Percentiles rank a stretch among this genome's conserved stretches.
Evolutionary conservation across 2,113 vertebrate genomes (phyloP).

Genomic region (Sebastes fasciatus): DNA sequence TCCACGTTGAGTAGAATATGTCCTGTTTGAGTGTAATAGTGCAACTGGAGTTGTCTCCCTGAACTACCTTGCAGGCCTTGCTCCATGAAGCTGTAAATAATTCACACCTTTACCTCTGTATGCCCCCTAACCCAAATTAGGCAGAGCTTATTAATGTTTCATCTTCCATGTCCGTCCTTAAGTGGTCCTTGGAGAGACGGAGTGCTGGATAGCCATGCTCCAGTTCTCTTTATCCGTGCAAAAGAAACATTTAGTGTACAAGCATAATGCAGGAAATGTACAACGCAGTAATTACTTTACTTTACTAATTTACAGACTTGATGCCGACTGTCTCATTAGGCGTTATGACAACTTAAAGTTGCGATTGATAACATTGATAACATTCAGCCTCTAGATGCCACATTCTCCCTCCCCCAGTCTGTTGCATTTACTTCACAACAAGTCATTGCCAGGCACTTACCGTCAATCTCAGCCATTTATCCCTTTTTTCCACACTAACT

Average conservation of each 20-base stretch:
- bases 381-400: too few species aligned
- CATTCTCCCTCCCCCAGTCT: too few species aligned
- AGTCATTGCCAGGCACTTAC: too few species aligned
- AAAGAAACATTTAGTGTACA: not conserved
- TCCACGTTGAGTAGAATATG: not conserved
- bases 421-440: too few species aligned
- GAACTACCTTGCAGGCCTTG: not conserved
- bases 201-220: not conserved
- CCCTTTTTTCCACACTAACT: too few species aligned
- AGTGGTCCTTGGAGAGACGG: conserved; percentile 31
- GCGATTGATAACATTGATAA: too few species aligned
- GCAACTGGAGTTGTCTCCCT: not conserved
- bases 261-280: not conserved
- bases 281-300: too few species aligned
- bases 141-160: conserved; percentile 36
- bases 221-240: not conserved
- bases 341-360: too few species aligned
- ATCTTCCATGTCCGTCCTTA: conserved; percentile 24
- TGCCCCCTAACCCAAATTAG: conserved; percentile 42
- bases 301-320: too few species aligned
- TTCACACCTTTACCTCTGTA: conserved; percentile 41
- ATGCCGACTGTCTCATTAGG: too few species aligned
- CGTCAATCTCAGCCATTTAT: too few species aligned
- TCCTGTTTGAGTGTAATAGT: not conserved
- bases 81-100: conserved; percentile 35